Conservation (phyloP, 2,113 vertebrate species). For the Synodontis membranacea region DNA sequence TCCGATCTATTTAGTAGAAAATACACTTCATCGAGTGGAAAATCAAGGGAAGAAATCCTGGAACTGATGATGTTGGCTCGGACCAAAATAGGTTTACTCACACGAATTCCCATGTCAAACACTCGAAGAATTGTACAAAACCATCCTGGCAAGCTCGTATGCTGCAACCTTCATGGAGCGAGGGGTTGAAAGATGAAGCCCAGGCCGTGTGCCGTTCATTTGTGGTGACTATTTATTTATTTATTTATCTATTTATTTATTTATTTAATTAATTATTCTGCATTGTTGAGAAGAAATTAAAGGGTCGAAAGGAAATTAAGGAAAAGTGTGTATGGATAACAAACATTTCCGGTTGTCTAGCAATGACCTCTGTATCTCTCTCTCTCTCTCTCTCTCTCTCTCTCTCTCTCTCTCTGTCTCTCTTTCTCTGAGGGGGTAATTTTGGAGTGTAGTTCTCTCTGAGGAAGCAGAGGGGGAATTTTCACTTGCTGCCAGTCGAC, state of each 20-base stretch:
- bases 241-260: conserved; percentile 1
- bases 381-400: conserved; percentile 57
- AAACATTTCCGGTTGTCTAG: conserved; percentile 60
- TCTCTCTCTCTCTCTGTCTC: conserved; percentile 54
- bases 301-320: conserved; percentile 30
- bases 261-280: conserved; percentile 16
- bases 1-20: conserved; percentile 63
- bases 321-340: conserved; percentile 32
- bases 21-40: conserved; percentile 61
- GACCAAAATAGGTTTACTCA: conserved; percentile 59
- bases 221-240: conserved; percentile 28
- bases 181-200: conserved; percentile 24
- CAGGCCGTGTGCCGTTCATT: conserved; percentile 21
- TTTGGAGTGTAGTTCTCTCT: conserved; percentile 63
- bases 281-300: conserved; percentile 44
- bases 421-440: conserved; percentile 62
- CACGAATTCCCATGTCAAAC: conserved; percentile 63
- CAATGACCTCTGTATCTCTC: conserved; percentile 65
- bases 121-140: conserved; percentile 55
- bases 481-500: conserved; percentile 57
- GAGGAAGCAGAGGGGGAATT: conserved; percentile 54
- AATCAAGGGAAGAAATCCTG: conserved; percentile 54
- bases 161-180: conserved; percentile 41
- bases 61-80: conserved; percentile 58
- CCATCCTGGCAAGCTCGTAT: conserved; percentile 46